phyloP scores from a whole-genome alignment of 2,888 invertebrate genomes.

The Eupithecia exiguata region DNA sequence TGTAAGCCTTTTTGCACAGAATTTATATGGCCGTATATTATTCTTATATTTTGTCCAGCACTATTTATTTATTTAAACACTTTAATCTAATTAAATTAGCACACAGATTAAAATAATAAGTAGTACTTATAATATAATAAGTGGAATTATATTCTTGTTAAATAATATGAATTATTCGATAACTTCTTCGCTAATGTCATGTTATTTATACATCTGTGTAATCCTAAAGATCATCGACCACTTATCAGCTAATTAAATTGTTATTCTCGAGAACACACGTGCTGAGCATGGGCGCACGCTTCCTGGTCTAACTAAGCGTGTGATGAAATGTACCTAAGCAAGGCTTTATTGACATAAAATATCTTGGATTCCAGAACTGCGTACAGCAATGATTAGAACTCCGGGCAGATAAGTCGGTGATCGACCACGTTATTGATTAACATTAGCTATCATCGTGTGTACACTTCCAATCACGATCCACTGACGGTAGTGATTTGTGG shows the following conservation, averaged over 20 bases:
- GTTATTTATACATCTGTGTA: neutral
- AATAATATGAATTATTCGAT: neutral
- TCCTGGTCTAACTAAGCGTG: neutral
- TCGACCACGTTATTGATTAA: neutral
- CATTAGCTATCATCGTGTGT: neutral
- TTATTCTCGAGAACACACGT: neutral
- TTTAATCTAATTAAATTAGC: neutral
- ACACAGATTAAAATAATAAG: neutral
- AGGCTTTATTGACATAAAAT: neutral
- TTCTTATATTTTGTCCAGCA: too few species aligned
- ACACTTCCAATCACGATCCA: neutral
- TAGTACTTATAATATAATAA: too few species aligned
- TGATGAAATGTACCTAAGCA: neutral
- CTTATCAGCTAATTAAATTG: neutral
- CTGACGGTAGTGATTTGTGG: slow-evolving; percentile 4
- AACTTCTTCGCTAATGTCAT: neutral
- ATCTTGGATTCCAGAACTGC: too few species aligned
- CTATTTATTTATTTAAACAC: neutral
- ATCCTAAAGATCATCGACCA: neutral
- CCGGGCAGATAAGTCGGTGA: neutral
- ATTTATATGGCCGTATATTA: too few species aligned
- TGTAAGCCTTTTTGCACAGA: too few species aligned
- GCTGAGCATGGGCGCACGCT: neutral
- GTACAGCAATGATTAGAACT: neutral
- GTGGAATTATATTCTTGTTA: neutral